Conservation (phyloP, 92 coral and sea anemone genomes). For the Porites rus region DNA sequence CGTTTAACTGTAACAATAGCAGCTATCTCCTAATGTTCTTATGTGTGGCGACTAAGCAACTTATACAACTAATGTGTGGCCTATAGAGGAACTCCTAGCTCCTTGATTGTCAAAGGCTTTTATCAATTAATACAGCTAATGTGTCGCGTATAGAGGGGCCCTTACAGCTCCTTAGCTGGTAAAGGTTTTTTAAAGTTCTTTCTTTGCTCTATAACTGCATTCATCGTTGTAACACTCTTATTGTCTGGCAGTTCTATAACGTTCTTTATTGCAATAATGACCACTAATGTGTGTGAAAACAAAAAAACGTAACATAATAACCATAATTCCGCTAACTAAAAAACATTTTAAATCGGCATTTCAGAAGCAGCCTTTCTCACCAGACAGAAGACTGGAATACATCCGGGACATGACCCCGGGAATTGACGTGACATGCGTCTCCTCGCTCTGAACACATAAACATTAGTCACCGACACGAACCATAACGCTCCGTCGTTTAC, state of each 20-base stretch:
- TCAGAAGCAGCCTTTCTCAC: background rate
- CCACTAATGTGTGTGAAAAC: slow-evolving; percentile 3
- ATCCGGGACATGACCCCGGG: slow-evolving; percentile 1
- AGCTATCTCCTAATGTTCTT: background rate
- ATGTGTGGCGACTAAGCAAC: background rate
- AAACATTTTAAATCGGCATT: background rate
- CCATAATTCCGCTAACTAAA: background rate
- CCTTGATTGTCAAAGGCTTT: background rate
- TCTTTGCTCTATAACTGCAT: background rate
- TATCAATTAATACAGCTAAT: background rate
- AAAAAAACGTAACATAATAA: background rate
- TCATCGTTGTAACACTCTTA: background rate
- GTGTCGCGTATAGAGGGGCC: background rate
- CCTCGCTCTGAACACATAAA: background rate
- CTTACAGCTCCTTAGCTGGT: background rate
- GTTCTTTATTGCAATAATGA: background rate
- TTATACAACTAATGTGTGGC: background rate
- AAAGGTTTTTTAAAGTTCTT: background rate
- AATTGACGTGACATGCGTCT: background rate
- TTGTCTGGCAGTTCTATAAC: slow-evolving; percentile 11
- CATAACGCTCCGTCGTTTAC: background rate
- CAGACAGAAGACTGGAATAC: background rate
- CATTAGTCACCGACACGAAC: background rate
- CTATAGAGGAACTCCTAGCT: background rate
- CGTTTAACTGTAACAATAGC: background rate